A percentile compares a stretch with the other conserved stretches of the same genome.
Evolutionary conservation across 2,113 vertebrate species (phyloP).

Genomic region (mouse (Mus musculus)): DNA sequence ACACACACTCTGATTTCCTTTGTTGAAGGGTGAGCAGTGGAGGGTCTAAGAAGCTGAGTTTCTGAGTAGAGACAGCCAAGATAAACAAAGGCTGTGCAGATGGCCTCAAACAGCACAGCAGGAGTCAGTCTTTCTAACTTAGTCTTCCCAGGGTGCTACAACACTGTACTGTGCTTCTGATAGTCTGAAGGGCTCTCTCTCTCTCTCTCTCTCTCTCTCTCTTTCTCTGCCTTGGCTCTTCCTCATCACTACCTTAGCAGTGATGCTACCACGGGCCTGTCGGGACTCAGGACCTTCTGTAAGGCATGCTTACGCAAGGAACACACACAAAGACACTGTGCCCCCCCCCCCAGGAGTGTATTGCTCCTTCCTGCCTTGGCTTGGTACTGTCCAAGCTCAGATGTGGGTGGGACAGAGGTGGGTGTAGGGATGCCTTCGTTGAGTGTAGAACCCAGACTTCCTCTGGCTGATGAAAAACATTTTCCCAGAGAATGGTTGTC

Average conservation of each 20-base stretch:
- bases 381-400: not conserved
- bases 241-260: too few species aligned
- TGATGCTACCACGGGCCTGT: rapidly evolving
- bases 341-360: not conserved
- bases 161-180: not conserved
- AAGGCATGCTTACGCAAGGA: rapidly evolving
- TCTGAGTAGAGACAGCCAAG: not conserved
- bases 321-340: too few species aligned
- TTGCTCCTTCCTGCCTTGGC: not conserved
- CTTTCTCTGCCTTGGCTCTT: too few species aligned
- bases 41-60: too few species aligned
- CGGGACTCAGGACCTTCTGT: rapidly evolving
- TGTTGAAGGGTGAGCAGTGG: not conserved
- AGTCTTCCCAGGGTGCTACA: not conserved
- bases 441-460: not conserved
- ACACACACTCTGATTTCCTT: not conserved
- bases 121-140: not conserved
- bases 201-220: too few species aligned
- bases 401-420: too few species aligned
- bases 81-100: too few species aligned
- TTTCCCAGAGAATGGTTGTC: not conserved
- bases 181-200: not conserved
- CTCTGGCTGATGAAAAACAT: not conserved
- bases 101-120: rapidly evolving
- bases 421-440: not conserved